Evolutionary conservation across 1,140 invertebrate genomes (phyloP).

Genomic region (Achroia grisella): DNA sequence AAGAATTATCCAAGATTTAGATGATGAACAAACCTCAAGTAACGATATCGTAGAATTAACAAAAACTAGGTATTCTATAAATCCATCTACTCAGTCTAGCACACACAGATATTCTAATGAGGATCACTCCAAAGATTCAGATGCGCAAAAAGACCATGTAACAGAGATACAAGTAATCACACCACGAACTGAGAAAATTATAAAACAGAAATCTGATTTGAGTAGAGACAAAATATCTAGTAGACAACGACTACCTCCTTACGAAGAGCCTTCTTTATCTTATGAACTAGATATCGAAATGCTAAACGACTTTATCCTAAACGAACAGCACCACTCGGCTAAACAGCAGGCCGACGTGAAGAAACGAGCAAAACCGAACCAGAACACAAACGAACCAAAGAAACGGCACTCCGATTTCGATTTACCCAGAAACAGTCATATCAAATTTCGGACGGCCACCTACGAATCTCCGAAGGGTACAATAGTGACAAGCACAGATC

Average conservation of each 20-base stretch:
- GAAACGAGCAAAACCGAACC: constrained; percentile 50
- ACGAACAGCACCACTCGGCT: constrained; percentile 61
- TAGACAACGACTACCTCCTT: constrained; percentile 46
- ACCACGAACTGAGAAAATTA: constrained; percentile 44
- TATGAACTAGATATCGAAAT: constrained; percentile 64
- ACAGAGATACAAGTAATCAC: constrained; percentile 70
- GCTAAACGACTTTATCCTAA: constrained; percentile 64
- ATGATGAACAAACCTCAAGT: constrained; percentile 44
- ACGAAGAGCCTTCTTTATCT: constrained; percentile 47
- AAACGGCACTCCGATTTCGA: constrained; percentile 70
- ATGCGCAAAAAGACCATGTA: constrained; percentile 46
- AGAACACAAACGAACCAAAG: constrained; percentile 52
- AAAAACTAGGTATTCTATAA: constrained; percentile 56
- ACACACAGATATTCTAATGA: constrained; percentile 30
- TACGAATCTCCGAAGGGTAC: constrained; percentile 72
- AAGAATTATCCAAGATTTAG: constrained; percentile 54
- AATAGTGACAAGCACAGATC: constrained; percentile 61
- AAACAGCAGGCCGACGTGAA: constrained; percentile 51
- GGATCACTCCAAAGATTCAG: constrained; percentile 27
- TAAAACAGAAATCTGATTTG: constrained; percentile 35
- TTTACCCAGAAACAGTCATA: constrained; percentile 71
- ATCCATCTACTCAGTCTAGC: constrained; percentile 29
- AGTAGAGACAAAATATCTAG: constrained; percentile 51
- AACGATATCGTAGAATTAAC: constrained; percentile 51
- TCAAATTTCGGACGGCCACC: constrained; percentile 76